Base-by-base conservation (phyloP, 2,888 invertebrate species). In the Drosophila mettleri region DNA sequence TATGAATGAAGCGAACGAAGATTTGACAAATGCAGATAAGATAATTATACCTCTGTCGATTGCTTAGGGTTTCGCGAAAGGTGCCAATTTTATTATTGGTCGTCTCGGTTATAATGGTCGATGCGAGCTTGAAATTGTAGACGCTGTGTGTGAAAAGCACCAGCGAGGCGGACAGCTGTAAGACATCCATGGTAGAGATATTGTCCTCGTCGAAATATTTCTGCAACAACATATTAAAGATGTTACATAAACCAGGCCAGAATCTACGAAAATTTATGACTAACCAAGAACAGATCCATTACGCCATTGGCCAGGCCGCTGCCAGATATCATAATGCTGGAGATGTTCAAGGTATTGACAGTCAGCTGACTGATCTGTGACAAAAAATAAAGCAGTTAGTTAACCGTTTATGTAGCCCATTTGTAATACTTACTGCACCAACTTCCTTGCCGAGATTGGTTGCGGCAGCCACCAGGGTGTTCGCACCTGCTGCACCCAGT, bases 111-210 rank as follows among this genome's bases (percentile, higher is more conserved):
- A 90, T 82, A 20, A 92, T 89, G 22, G 74, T 84, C 12, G 90
- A 89, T 1, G 92, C 92, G 33, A 90, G 75, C 34, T 86, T 88
- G 36, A 92, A 92, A 61, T 92, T 92, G 61, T 70, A 85, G 2
- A 89, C 80, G 18, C 91, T 91, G 74, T 92, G 90, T 0, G 92
- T 92, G 59, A 92, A 89, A 3, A 92, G 52, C 12, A 89, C 86
- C 41, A 92, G 65, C 2, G 91, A 92, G 10, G 90, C 86, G 3
- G 90, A 89, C 5, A 92, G 53, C 69, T 92, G 91, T 2, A 88
- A 22, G 0, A 71, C 10, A 29, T 91, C 91, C 55, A 91, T 54
- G 12, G 69, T 1, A 9, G 81, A 66, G n/a, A 91, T 74, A 24
- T 81, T 52, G 22, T 91, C 91, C 18, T 82, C 90, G 68, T 92